Percentiles rank a stretch among this genome's conserved stretches.
These are phyloP conservation scores for Aphidoletes aphidimyza DNA, from an alignment of 2,888 invertebrate species.

Conservation along the genomic window DNA sequence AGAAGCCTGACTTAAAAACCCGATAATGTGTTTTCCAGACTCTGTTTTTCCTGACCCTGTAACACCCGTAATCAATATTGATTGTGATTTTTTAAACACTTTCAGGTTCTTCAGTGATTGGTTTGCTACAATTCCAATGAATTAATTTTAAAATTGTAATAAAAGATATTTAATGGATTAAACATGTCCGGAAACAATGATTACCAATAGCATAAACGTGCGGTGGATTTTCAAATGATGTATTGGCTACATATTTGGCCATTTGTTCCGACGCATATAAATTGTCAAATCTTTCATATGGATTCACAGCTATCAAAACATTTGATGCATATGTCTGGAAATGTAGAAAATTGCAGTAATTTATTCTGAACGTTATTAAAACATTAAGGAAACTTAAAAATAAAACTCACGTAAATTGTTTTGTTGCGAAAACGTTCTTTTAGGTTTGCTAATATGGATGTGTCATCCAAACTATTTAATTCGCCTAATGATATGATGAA, in stretches of 20 bases:
- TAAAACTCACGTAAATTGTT: not conserved
- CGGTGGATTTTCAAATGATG: not conserved
- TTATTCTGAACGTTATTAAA: not conserved
- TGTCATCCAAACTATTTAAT: not conserved
- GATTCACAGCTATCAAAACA: no score
- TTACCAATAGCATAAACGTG: slow-evolving; percentile 14
- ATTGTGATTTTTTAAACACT: not conserved
- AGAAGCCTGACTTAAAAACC: not conserved
- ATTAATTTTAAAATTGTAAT: not conserved
- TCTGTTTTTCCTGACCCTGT: not conserved
- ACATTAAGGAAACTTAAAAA: no score
- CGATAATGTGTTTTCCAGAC: not conserved
- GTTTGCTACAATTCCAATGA: not conserved
- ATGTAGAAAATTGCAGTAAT: not conserved
- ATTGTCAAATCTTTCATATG: no score
- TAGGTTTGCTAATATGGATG: not conserved
- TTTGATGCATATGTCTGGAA: slow-evolving; percentile 45
- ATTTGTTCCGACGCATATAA: not conserved
- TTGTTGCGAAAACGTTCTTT: not conserved
- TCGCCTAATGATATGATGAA: not conserved
- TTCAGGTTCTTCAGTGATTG: not conserved
- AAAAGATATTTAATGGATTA: not conserved
- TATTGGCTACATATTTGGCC: not conserved
- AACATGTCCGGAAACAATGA: not conserved
- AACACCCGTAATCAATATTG: not conserved